phyloP scores from a whole-genome alignment of 2,797 vertebrate species.

The Takifugu ocellatus region DNA sequence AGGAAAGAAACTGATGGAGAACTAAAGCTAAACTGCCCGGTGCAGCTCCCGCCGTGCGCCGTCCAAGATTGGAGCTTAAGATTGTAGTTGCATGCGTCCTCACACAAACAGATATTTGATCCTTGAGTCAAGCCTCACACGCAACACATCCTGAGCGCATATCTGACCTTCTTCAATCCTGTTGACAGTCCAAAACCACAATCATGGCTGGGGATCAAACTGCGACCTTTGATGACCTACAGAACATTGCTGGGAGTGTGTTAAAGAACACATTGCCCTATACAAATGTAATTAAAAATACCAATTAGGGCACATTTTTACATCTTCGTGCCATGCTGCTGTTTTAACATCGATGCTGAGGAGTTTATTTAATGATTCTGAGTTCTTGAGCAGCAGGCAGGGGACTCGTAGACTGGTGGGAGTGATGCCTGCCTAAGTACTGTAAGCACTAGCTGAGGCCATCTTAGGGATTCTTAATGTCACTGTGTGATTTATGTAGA shows the following conservation, averaged over 20 bases:
- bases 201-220: conserved; percentile 7
- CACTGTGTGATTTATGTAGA: conserved; percentile 69
- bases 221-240: conserved; percentile 19
- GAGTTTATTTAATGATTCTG: conserved; percentile 17
- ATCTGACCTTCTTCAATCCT: conserved; percentile 6
- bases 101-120: conserved; percentile 31
- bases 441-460: conserved; percentile 59
- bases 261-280: too few species aligned
- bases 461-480: conserved; percentile 69
- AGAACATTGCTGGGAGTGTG: too few species aligned
- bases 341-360: background rate
- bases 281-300: too few species aligned
- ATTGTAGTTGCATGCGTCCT: conserved; percentile 13
- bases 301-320: too few species aligned
- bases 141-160: conserved; percentile 21
- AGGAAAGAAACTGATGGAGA: conserved; percentile 10
- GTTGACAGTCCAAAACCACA: conserved; percentile 13
- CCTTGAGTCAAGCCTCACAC: conserved; percentile 28
- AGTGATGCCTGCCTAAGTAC: conserved; percentile 10
- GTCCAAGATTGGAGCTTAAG: conserved; percentile 11
- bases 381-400: conserved; percentile 15
- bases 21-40: conserved; percentile 8
- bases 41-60: background rate
- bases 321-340: background rate
- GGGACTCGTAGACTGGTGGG: conserved; percentile 15